Conservation (phyloP, 2,113 vertebrate genomes). For the Cyanocitta stelleri region DNA sequence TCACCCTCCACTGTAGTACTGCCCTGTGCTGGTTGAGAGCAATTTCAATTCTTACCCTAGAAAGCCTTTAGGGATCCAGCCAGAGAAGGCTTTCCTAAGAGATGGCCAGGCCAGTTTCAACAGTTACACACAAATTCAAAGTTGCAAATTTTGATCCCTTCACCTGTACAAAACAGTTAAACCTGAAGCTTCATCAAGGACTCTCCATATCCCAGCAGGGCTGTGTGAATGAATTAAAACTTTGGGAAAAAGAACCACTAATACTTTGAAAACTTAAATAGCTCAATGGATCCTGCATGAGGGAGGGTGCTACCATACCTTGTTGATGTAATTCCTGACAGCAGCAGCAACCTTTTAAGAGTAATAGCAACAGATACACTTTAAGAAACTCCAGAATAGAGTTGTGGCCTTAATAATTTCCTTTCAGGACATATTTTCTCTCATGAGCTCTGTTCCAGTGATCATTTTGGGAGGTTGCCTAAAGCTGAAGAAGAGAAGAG, state of each 20-base stretch:
- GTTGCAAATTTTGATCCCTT: not conserved
- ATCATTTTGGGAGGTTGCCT: not conserved
- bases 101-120: not conserved
- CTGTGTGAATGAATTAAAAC: not conserved
- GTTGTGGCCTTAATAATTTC: not conserved
- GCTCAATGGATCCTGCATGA: not conserved
- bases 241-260: rapidly evolving
- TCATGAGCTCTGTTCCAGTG: not conserved
- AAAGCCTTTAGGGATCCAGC: not conserved
- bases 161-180: not conserved
- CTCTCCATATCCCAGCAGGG: not conserved
- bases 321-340: not conserved
- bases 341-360: not conserved
- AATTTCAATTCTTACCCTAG: not conserved
- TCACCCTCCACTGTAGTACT: not conserved
- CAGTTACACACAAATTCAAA: not conserved
- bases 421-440: not conserved
- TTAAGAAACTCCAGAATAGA: not conserved
- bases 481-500: not conserved
- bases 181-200: not conserved
- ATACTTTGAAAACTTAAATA: not conserved
- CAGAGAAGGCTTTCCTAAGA: not conserved
- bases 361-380: not conserved
- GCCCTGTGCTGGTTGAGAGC: not conserved
- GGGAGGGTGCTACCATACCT: not conserved